A percentile compares a stretch with the other conserved stretches of the same genome.
phyloP scores from a whole-genome alignment of 2,888 invertebrate genomes.

The Notodonta ziczac region DNA sequence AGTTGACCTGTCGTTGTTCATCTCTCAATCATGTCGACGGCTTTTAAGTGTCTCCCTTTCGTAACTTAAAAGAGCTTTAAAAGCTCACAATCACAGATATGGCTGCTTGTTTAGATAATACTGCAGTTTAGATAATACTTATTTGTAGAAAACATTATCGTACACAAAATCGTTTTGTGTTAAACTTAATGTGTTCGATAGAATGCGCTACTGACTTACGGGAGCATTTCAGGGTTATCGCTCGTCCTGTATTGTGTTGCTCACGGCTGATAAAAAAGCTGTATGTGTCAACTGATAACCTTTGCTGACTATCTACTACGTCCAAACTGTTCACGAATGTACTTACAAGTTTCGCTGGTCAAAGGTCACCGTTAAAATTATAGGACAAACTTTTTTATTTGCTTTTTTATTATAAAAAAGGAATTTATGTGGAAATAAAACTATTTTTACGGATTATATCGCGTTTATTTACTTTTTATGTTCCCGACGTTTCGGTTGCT shows the following conservation, averaged over 20 bases:
- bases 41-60: background rate
- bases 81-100: background rate
- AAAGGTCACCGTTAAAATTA: no score
- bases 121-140: background rate
- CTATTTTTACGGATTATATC: no score
- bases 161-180: background rate
- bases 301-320: background rate
- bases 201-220: conserved; percentile 6
- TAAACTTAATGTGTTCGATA: conserved; percentile 11
- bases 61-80: background rate
- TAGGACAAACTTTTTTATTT: no score
- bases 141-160: conserved; percentile 7
- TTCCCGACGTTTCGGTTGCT: no score
- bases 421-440: no score
- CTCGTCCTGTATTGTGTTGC: background rate
- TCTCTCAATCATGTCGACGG: no score
- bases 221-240: conserved; percentile 3
- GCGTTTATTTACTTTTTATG: no score
- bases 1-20: background rate
- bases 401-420: no score
- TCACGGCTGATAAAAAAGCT: background rate
- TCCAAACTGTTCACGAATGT: background rate
- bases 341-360: no score
- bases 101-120: conserved; percentile 1
- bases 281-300: conserved; percentile 4